phyloP scores from a whole-genome alignment of 2,113 vertebrate species.

The Hyperopisus bebe region DNA sequence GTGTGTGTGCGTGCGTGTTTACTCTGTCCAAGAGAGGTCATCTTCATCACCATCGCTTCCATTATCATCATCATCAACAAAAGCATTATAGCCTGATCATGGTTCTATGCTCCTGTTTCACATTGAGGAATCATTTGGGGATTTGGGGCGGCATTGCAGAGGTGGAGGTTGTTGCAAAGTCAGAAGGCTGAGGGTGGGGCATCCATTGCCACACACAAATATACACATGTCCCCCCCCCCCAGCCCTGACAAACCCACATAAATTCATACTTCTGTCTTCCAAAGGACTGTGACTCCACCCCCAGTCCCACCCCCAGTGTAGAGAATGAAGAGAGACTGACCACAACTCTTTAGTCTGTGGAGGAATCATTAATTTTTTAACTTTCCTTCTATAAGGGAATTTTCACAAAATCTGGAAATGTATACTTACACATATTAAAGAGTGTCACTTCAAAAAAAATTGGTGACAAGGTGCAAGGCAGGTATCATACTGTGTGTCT shows the following conservation, averaged over 20 bases:
- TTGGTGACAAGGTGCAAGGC: neutral
- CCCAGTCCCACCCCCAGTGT: neutral
- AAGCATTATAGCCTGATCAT: neutral
- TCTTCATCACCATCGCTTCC: neutral
- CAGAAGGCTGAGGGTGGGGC: neutral
- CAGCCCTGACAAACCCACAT: neutral
- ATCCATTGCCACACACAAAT: neutral
- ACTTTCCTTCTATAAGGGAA: neutral
- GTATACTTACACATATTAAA: neutral
- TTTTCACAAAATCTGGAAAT: neutral
- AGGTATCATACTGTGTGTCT: neutral
- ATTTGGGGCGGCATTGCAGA: neutral
- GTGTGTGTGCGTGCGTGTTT: neutral
- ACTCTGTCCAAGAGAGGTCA: neutral
- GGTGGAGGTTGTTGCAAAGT: neutral
- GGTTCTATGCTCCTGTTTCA: neutral
- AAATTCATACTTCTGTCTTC: neutral
- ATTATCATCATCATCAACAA: neutral
- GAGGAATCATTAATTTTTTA: neutral
- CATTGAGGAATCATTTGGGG: neutral
- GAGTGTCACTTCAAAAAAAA: neutral
- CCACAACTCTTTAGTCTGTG: neutral
- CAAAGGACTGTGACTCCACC: neutral
- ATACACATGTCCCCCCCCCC: neutral
- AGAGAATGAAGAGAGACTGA: neutral